A percentile compares a stretch with the other conserved stretches of the same genome.
These are phyloP conservation scores for Myotis yumanensis DNA, from an alignment of 2,113 vertebrate species.

Conservation along the genomic window DNA sequence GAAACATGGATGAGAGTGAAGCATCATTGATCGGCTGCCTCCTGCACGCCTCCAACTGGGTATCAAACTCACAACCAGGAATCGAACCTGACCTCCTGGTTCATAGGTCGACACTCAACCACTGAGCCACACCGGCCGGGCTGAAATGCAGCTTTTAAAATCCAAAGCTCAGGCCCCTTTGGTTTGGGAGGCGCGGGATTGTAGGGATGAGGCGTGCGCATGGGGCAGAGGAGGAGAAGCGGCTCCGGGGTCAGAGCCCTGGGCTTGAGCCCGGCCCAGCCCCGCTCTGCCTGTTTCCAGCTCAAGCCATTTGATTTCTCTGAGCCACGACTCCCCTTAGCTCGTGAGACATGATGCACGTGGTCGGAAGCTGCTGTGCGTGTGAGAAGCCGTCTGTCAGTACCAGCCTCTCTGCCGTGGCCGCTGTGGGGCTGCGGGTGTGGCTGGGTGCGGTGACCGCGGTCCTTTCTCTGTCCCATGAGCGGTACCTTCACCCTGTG, in stretches of 20 bases:
- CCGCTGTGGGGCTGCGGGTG: fast-evolving
- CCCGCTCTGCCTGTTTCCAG: neutral
- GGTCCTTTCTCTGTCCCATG: too few species aligned
- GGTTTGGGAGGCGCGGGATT: neutral
- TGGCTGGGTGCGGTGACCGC: neutral
- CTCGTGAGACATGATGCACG: fast-evolving
- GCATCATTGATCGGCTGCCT: too few species aligned
- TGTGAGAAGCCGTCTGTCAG: neutral
- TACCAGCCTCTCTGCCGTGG: too few species aligned
- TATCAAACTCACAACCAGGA: too few species aligned
- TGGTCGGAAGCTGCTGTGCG: neutral
- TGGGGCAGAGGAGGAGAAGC: neutral
- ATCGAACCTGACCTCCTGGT: too few species aligned
- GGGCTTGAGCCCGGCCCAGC: neutral
- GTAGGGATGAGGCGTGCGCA: fast-evolving
- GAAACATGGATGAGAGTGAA: too few species aligned
- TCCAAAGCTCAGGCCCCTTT: neutral
- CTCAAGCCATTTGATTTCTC: neutral
- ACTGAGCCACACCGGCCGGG: too few species aligned
- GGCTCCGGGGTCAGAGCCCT: neutral
- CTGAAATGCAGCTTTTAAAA: neutral
- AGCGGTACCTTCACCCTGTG: neutral
- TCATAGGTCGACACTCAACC: too few species aligned
- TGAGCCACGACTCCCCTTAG: neutral
- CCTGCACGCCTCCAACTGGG: too few species aligned